Conservation (phyloP, 1,140 invertebrate species). For the Bathynomus jamesi region DNA sequence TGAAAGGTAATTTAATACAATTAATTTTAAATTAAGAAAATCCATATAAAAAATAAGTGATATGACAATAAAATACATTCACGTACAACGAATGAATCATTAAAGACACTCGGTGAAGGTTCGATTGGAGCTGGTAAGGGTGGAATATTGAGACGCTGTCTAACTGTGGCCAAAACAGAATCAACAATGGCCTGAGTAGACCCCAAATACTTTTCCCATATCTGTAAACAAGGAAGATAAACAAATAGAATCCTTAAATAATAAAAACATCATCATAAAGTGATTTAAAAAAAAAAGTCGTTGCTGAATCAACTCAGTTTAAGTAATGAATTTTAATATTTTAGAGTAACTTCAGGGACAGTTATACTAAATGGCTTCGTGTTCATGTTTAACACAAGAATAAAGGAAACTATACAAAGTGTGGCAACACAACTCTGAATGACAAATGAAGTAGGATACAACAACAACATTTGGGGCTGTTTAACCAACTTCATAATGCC, state of each 20-base stretch:
- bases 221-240: too few relatives aligned
- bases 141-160: conserved; percentile 77
- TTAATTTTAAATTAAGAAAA: too few relatives aligned
- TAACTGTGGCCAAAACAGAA: conserved; percentile 67
- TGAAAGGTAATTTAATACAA: too few relatives aligned
- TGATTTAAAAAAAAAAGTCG: too few relatives aligned
- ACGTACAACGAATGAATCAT: conserved; percentile 54
- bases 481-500: too few relatives aligned
- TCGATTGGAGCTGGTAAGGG: conserved; percentile 61
- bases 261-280: too few relatives aligned
- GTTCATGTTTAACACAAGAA: conserved; percentile 21
- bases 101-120: conserved; percentile 61
- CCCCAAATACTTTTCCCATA: conserved; percentile 74
- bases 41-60: too few relatives aligned
- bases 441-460: conserved; percentile 32
- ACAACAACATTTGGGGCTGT: too few relatives aligned
- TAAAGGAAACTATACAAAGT: conserved; percentile 24
- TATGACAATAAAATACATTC: conserved; percentile 11
- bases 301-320: too few relatives aligned
- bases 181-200: conserved; percentile 72
- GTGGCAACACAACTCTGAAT: background rate
- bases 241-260: too few relatives aligned
- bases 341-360: too few relatives aligned
- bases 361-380: background rate
- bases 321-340: too few relatives aligned